Base-by-base conservation (phyloP, 2,113 vertebrate species). In the Neoarius graeffei region DNA sequence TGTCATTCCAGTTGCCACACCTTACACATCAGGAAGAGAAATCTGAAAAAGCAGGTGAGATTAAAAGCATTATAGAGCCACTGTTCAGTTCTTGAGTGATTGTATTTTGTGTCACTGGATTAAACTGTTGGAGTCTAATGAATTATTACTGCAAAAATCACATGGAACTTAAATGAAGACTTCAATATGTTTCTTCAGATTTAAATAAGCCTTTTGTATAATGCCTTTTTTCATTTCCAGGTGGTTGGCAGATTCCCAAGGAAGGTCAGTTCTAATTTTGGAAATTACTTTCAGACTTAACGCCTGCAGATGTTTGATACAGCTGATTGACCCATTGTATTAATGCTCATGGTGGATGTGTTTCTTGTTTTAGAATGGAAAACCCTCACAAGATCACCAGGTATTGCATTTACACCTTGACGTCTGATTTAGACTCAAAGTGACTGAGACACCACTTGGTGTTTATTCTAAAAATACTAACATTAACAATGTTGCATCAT, bases 351-450 rank as follows among this genome's bases (percentile, higher is more conserved):
- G 48, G 74, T 54, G 48, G 20, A 48, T 50, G 13, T 83, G 0
- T 66, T 66, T 83, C 10, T n/a, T 64, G 4, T 83, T 64, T 48
- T n/a, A 59, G 83, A 8, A 6, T 56, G 52, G 90, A 84, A 80
- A 89, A 23, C 83, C 85, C 89, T 91, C 23, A 80, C 5, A 69
- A 87, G 76, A 71, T 19, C 54, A 79, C 66, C 67, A 90, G 91
- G 90, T 90, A 89, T 87, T 50, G 3, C 84, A 54, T 67, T 60
- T 27, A 62, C 8, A 69, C 23, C 50, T 27, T 83, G 35, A 23
- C 0, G 3, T 80, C 27, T 14, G 7, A 27, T 52, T 25, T 77
- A 77, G 10, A 77, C 20, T 54, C 10, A 77, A 7, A 77, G 54
- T 50, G 17, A 76, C 10, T 76, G 42, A 74, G 71, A n/a, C 71